Base-by-base conservation (phyloP, 1,140 invertebrate species). In the Telenomus remus region DNA sequence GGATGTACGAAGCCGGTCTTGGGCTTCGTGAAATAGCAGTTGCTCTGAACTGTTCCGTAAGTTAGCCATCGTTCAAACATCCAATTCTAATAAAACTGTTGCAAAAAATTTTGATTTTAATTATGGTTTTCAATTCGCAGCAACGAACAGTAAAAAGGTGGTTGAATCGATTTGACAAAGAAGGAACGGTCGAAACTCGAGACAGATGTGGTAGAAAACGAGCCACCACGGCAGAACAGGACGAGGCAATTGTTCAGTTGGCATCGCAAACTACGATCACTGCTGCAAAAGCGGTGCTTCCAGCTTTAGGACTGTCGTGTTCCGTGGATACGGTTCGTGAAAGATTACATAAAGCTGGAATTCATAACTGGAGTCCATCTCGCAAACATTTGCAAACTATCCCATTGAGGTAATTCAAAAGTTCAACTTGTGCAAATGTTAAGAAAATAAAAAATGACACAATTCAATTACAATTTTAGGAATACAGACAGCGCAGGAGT, bases 111-210 rank as follows among this genome's bases (percentile, higher is more conserved):
- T 61, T 2, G 35, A 55, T 65, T 14, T 13, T n/a, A n/a, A n/a
- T n/a, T n/a, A 0, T 7, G 4, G 13, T 13, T 63, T 5, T 43
- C 8, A 43, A 55, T 57, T 59, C 63, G 10, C 19, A 88, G 87
- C 87, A 86, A 87, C 83, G 87, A 57, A 88, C 87, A 0, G 87
- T 88, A 0, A 88, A 88, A 49, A 82, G 87, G 43, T 88, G 87
- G 87, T 35, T 88, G 1, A 88, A 88, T 46, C 82, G 87, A 66
- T 88, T 88, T 42, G 84, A 88, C 33, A 87, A 86, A 50, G 87
- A 88, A 79, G 87, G 87, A 1, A 88, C 80, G 0, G 87, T 88
- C 0, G 86, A 88, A 57, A 88, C 87, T 4, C 57, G 86, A 33
- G 85, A 88, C 16, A 79, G 87, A 66, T 88, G 87, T 57, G 87